A percentile compares a stretch with the other conserved stretches of the same genome.
phyloP scores from a whole-genome alignment of 1,140 invertebrate genomes.

The Zelostemma sp. region DNA sequence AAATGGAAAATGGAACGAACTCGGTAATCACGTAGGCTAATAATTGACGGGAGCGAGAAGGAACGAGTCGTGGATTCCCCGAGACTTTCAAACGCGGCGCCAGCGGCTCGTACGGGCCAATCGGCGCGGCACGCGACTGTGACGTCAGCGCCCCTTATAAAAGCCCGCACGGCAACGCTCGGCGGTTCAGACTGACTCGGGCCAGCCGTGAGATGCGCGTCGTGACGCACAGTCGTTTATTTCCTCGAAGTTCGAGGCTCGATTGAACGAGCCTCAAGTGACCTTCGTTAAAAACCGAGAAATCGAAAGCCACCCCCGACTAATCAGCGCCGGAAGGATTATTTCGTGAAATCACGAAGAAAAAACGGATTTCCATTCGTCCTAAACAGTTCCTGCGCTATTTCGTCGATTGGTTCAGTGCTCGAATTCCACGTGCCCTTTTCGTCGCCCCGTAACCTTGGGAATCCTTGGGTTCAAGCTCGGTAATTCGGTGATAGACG shows the following conservation, averaged over 20 bases:
- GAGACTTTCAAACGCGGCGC: constrained; percentile 39
- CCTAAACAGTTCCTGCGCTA: too few species aligned
- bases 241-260: constrained; percentile 50
- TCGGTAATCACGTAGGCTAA: too few species aligned
- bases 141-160: constrained; percentile 71
- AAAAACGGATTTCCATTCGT: too few species aligned
- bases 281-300: too few species aligned
- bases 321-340: too few species aligned
- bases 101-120: constrained; percentile 49
- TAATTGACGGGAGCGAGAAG: too few species aligned
- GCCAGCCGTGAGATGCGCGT: constrained; percentile 57
- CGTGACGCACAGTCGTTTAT: constrained; percentile 34
- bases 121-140: constrained; percentile 38
- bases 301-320: too few species aligned
- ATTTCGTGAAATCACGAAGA: too few species aligned
- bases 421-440: constrained; percentile 7
- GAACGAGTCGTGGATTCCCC: constrained; percentile 16
- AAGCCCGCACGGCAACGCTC: constrained; percentile 64
- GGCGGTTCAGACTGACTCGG: constrained; percentile 51
- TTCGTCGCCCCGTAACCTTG: too few species aligned
- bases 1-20: not conserved
- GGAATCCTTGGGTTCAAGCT: constrained; percentile 41
- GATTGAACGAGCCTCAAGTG: constrained; percentile 47
- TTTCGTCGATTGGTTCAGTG: constrained; percentile 9
- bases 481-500: constrained; percentile 42